phyloP scores from a whole-genome alignment of 2,797 vertebrate genomes.

The Echiichthys vipera region DNA sequence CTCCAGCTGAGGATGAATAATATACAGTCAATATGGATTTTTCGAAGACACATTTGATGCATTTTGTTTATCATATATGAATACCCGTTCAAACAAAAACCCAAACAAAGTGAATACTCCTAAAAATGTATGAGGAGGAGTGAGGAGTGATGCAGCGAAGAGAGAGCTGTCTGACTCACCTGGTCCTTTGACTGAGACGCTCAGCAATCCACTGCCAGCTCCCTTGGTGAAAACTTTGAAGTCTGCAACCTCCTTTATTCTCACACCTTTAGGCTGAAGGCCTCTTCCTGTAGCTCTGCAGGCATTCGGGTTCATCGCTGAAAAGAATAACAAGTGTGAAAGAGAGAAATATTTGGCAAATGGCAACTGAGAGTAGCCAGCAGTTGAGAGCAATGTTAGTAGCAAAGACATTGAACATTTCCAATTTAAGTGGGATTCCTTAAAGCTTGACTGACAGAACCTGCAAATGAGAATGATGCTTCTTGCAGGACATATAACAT shows the following conservation, averaged over 20 bases:
- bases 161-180: conserved; percentile 84
- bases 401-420: conserved; percentile 50
- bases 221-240: conserved; percentile 97
- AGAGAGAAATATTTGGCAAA: conserved; percentile 40
- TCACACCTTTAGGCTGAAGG: conserved; percentile 95
- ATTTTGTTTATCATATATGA: conserved; percentile 39
- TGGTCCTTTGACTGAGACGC: conserved; percentile 92
- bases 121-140: conserved; percentile 32
- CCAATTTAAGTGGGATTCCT: conserved; percentile 35
- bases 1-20: conserved; percentile 84
- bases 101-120: conserved; percentile 44
- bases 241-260: conserved; percentile 94
- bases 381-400: conserved; percentile 68
- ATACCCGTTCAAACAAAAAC: conserved; percentile 39
- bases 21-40: conserved; percentile 39
- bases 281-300: conserved; percentile 94
- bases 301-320: conserved; percentile 91
- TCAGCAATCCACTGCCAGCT: conserved; percentile 92
- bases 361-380: conserved; percentile 44
- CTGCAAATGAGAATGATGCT: conserved; percentile 63
- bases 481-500: conserved; percentile 41
- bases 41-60: conserved; percentile 7
- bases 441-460: conserved; percentile 49
- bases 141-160: conserved; percentile 42
- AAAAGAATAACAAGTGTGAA: conserved; percentile 61